Base-by-base conservation (phyloP, 2,113 vertebrate species). In the Saccopteryx leptura region DNA sequence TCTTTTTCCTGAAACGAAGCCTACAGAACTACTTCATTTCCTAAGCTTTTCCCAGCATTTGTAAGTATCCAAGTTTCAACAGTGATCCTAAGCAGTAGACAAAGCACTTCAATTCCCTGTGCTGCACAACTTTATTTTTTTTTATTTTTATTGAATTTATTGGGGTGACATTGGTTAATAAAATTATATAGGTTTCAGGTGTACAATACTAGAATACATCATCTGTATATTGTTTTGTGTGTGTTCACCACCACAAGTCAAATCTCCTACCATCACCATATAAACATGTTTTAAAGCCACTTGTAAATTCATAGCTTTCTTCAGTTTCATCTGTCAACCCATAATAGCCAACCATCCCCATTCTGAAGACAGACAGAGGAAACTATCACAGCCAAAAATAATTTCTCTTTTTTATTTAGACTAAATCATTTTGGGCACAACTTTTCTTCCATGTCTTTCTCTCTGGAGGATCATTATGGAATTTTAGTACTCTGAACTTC, bases 21-120 rank as follows among this genome's bases (percentile, higher is more conserved):
- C 92, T 92, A 96, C 71, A 96, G 97, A 94, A 28, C 83, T 72
- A 96, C 86, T 96, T 98, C 86, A 97, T 76, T 97, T 98, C 91
- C 74, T 80, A n/a, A 52, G 18, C 52, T 98, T 91, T 94, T 97
- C 82, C 91, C 68, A 85, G 56, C 33, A 94, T 76, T 95, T 91
- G 8, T 72, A 96, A 94, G 83, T 18, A 86, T 48, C 90, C 86
- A 95, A 97, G 3, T 69, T 86, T 28, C 72, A 58, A 90, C n/a
- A 0, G 89, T 79, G 87, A 91, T 46, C 24, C 4, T 54, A 88
- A 66, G 63, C 75, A 82, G 46, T 8, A 94, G 61, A n/a, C 66
- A 88, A 65, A 63, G 26, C 95, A 68, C 7, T 71, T 28, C 83
- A 88, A 26, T 79, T 96, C 91, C 66, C 86, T 48, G 7, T 71